These are phyloP conservation scores for Ophiodon elongatus DNA, from an alignment of 2,113 vertebrate species.

Conservation along the genomic window DNA sequence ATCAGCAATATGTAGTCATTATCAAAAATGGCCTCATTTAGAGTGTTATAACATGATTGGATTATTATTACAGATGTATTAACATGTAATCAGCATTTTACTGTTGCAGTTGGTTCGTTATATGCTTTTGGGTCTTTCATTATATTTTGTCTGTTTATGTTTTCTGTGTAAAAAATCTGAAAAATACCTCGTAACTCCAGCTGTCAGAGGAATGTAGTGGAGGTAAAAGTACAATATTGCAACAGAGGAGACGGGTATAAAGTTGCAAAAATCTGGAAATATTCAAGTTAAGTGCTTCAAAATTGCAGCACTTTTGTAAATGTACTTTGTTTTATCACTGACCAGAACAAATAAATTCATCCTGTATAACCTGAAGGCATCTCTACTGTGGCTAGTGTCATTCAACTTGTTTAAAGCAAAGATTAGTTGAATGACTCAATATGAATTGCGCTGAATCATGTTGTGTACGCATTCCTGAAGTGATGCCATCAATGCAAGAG, in stretches of 20 bases:
- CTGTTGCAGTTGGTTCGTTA: not conserved
- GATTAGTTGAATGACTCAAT: not conserved
- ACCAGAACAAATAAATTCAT: not conserved
- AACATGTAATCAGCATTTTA: not conserved
- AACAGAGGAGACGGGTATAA: not conserved
- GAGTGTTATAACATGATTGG: not conserved
- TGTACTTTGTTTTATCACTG: not conserved
- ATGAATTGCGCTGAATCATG: no score
- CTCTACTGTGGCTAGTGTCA: not conserved
- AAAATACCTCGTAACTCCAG: not conserved
- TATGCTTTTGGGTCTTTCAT: not conserved
- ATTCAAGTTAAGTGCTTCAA: not conserved
- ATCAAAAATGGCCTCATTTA: not conserved
- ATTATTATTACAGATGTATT: no score
- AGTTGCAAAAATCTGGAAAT: not conserved
- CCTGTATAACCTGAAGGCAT: not conserved
- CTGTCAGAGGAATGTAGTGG: not conserved
- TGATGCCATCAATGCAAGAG: not conserved
- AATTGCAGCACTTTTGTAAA: not conserved
- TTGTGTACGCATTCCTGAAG: no score
- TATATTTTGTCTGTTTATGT: no score
- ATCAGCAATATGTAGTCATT: not conserved
- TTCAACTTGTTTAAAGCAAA: not conserved
- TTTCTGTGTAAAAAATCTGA: not conserved
- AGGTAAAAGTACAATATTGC: not conserved